These are phyloP conservation scores for Pleuronectes platessa DNA, from an alignment of 2,113 vertebrate species.

Conservation along the genomic window DNA sequence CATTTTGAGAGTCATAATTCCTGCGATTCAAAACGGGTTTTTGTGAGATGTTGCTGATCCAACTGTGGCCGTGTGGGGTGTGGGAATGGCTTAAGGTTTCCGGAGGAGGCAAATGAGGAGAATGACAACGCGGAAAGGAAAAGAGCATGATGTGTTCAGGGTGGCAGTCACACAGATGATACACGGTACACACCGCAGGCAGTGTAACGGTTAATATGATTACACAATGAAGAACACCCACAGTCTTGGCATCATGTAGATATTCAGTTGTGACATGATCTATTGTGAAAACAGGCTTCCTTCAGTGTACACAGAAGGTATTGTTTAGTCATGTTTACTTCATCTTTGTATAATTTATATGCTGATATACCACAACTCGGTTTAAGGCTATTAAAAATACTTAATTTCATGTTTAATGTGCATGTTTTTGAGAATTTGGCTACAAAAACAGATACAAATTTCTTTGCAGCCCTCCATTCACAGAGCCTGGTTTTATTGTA, in stretches of 20 bases:
- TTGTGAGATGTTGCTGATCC: conserved; percentile 39
- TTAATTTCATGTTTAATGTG: neutral
- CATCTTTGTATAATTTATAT: neutral
- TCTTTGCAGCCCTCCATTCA: too few relatives aligned
- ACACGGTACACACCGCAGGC: conserved; percentile 18
- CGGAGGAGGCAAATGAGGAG: conserved; percentile 50
- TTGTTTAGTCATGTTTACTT: conserved; percentile 3
- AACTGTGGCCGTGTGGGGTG: conserved; percentile 61
- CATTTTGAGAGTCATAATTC: conserved; percentile 59
- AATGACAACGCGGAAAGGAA: conserved; percentile 44
- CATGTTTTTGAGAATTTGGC: neutral
- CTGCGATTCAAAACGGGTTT: conserved; percentile 49
- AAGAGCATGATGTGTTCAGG: conserved; percentile 29
- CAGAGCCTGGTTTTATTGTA: conserved; percentile 2
- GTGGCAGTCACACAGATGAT: conserved; percentile 34
- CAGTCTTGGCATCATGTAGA: neutral
- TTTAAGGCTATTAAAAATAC: neutral
- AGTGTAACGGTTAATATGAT: conserved; percentile 36
- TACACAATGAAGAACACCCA: conserved; percentile 48
- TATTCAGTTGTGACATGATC: conserved; percentile 11
- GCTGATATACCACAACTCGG: neutral
- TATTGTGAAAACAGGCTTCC: neutral
- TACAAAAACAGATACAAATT: neutral
- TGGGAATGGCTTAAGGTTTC: conserved; percentile 54
- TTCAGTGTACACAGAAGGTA: neutral